A percentile compares a stretch with the other conserved stretches of the same genome.
These are phyloP conservation scores for Peromyscus attwateri DNA, from an alignment of 2,797 vertebrate genomes.

Conservation along the genomic window DNA sequence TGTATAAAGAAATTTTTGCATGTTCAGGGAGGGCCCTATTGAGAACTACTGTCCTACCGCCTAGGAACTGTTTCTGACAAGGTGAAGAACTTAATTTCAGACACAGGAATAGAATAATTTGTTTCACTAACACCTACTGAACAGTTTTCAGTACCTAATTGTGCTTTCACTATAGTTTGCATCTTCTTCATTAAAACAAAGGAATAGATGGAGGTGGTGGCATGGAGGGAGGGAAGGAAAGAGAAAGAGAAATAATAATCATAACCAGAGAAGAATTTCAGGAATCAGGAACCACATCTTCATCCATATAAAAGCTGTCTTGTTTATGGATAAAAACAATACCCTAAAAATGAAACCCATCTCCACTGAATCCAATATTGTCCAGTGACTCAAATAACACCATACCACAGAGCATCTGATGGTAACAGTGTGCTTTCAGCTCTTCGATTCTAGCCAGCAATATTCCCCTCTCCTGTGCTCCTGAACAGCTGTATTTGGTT, in stretches of 20 bases:
- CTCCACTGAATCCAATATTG: slow-evolving; percentile 48
- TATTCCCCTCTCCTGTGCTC: not conserved
- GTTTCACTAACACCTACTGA: not conserved
- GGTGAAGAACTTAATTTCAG: slow-evolving; percentile 32
- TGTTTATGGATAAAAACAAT: not conserved
- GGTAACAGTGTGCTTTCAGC: slow-evolving; percentile 46
- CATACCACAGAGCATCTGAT: slow-evolving; percentile 62
- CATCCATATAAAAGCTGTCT: not conserved
- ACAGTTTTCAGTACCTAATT: not conserved
- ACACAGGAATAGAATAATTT: not conserved
- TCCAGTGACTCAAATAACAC: slow-evolving; percentile 70
- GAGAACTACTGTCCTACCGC: not conserved
- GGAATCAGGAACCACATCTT: not conserved
- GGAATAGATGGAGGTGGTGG: not conserved
- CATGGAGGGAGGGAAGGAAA: not conserved
- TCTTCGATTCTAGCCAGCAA: not conserved
- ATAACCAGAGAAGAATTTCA: not conserved
- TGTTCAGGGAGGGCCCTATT: not conserved
- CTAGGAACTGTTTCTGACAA: not conserved
- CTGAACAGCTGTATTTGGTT: slow-evolving; percentile 52
- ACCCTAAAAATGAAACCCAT: slow-evolving; percentile 46
- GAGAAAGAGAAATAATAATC: not conserved
- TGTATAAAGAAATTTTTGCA: not conserved
- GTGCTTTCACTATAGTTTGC: not conserved
- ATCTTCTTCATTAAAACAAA: not conserved